Conservation (phyloP, 2,888 invertebrate species). For the Oxycera nigricornis region DNA sequence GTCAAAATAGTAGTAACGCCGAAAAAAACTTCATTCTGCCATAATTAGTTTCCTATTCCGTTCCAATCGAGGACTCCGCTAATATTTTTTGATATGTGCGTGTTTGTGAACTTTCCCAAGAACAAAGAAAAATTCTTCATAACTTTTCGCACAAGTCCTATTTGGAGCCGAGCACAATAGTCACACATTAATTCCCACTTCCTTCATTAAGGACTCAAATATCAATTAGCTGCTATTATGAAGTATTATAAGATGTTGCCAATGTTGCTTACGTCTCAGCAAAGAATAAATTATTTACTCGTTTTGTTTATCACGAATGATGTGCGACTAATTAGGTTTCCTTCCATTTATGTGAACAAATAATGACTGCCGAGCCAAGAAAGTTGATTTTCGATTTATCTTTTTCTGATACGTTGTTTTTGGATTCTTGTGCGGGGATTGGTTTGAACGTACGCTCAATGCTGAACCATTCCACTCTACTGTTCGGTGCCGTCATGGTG, state of each 20-base stretch:
- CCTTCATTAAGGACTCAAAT: conserved; percentile 21
- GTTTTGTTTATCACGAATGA: conserved; percentile 13
- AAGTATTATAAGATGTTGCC: conserved; percentile 9
- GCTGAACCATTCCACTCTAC: too few relatives aligned
- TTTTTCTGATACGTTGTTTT: too few relatives aligned
- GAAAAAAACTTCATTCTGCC: neutral
- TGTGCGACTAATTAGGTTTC: conserved; percentile 29
- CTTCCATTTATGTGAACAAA: neutral
- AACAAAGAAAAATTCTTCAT: neutral
- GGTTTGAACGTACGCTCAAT: too few relatives aligned
- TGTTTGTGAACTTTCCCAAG: neutral
- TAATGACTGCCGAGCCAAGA: conserved; percentile 6
- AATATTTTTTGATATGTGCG: neutral
- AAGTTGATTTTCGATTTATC: too few relatives aligned
- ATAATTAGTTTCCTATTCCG: neutral
- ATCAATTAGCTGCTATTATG: conserved; percentile 31
- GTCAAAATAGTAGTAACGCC: too few relatives aligned
- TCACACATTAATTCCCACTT: neutral
- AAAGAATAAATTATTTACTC: conserved; percentile 31
- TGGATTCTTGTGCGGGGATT: too few relatives aligned
- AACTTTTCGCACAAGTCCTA: neutral
- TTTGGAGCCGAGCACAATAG: neutral
- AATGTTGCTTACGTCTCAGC: neutral
- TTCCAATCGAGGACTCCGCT: neutral
- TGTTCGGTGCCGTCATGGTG: too few relatives aligned